Percentiles rank a stretch among this genome's conserved stretches.
Conservation (phyloP, 2,113 vertebrate genomes). For the Ovibos moschatus region DNA sequence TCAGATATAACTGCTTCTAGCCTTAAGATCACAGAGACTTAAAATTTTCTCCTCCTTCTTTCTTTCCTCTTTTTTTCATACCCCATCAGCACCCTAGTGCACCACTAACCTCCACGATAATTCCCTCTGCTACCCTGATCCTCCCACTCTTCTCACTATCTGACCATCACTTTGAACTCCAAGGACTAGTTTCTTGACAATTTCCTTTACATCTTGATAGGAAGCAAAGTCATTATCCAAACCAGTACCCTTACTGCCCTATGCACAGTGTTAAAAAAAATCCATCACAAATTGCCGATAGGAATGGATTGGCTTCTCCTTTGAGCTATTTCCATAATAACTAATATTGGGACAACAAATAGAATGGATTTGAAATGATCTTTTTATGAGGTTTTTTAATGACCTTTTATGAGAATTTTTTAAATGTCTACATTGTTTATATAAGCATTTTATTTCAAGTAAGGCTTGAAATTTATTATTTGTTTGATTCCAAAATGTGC, state of each 20-base stretch:
- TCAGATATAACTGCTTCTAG: background rate
- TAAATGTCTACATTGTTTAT: background rate
- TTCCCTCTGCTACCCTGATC: no score
- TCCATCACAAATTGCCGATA: background rate
- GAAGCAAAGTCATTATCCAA: background rate
- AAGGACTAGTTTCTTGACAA: background rate
- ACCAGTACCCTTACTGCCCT: background rate
- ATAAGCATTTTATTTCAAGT: background rate
- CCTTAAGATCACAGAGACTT: background rate
- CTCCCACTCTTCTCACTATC: background rate
- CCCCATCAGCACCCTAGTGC: background rate
- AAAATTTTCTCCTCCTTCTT: background rate
- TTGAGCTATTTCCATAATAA: background rate
- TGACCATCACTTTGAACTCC: background rate
- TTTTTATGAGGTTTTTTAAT: background rate
- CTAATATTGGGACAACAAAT: background rate
- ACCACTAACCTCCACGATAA: background rate
- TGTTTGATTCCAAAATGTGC: background rate
- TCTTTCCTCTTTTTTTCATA: background rate
- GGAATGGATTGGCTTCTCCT: background rate
- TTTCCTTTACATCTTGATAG: background rate
- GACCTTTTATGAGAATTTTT: background rate
- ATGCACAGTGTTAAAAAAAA: background rate
- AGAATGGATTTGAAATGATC: background rate
- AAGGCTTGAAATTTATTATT: background rate